Evolutionary conservation across 2,888 invertebrate species (phyloP).

Genomic region (Branchellion lobata): DNA sequence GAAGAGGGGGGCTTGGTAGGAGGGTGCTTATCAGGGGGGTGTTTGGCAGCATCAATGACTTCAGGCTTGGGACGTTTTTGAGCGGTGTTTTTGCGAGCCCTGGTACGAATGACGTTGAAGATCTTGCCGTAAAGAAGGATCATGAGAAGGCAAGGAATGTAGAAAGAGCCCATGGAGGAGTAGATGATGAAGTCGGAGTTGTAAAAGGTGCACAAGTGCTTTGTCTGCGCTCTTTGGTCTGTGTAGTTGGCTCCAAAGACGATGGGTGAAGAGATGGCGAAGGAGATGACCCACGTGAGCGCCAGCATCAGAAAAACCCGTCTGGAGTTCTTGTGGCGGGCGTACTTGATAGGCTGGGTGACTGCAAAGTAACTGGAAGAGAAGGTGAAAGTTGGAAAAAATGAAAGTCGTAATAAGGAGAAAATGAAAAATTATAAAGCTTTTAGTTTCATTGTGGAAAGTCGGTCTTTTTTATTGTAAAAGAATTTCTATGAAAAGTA

Average conservation of each 20-base stretch:
- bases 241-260: slow-evolving; percentile 82
- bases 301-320: slow-evolving; percentile 91
- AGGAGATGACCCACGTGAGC: slow-evolving; percentile 91
- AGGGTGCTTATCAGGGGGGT: no score
- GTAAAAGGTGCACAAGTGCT: slow-evolving; percentile 76
- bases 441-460: no score
- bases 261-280: slow-evolving; percentile 92
- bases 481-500: no score
- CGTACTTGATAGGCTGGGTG: slow-evolving; percentile 97
- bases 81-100: slow-evolving; percentile 54
- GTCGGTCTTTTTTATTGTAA: no score
- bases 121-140: slow-evolving; percentile 95
- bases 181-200: slow-evolving; percentile 96
- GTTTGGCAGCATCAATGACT: slow-evolving; percentile 53
- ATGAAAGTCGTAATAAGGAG: no score
- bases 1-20: no score
- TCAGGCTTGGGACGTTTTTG: slow-evolving; percentile 48
- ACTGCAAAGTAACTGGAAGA: slow-evolving; percentile 89
- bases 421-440: no score
- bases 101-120: slow-evolving; percentile 75
- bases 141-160: slow-evolving; percentile 95
- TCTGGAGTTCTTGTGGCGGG: slow-evolving; percentile 84
- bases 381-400: no score
- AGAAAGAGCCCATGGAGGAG: slow-evolving; percentile 96
- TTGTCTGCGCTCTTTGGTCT: slow-evolving; percentile 49